These are phyloP conservation scores for Eospalax fontanierii DNA, from an alignment of 2,797 vertebrate species.

Conservation along the genomic window DNA sequence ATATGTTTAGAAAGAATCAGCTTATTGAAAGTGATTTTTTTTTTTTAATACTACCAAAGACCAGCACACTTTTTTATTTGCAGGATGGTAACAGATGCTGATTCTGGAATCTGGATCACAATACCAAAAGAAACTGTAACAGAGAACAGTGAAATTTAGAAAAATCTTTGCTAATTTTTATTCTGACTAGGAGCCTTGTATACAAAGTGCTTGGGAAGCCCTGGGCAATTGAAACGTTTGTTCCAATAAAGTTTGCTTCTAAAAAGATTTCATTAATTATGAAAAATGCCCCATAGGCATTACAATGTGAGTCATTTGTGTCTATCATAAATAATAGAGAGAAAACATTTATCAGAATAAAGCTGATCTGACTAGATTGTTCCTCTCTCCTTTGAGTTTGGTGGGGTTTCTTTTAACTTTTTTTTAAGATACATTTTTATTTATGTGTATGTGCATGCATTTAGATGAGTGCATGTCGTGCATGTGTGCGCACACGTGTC, in stretches of 20 bases:
- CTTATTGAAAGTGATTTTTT: constrained; percentile 53
- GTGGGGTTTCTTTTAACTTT: constrained; percentile 30
- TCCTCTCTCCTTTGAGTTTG: constrained; percentile 56
- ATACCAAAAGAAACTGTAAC: background rate
- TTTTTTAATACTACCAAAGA: constrained; percentile 22
- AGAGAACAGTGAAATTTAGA: constrained; percentile 15
- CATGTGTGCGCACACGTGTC: too few relatives aligned
- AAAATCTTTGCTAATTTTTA: constrained; percentile 32
- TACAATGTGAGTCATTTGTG: constrained; percentile 67
- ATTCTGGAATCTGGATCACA: constrained; percentile 9
- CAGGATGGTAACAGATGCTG: background rate
- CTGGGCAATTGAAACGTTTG: constrained; percentile 71
- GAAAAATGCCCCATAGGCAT: constrained; percentile 61
- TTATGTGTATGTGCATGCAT: background rate
- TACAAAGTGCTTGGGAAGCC: constrained; percentile 37
- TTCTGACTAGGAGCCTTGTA: background rate
- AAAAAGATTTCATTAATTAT: constrained; percentile 76
- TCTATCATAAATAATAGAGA: constrained; percentile 67
- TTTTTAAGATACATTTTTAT: background rate
- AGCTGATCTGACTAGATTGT: constrained; percentile 65
- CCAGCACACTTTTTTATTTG: background rate
- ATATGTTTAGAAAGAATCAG: constrained; percentile 8
- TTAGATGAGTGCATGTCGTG: background rate
- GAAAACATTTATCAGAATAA: constrained; percentile 55
- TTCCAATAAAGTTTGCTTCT: constrained; percentile 64